Percentiles rank a stretch among this genome's conserved stretches.
These are phyloP conservation scores for Cebidichthys violaceus DNA, from an alignment of 2,113 vertebrate species.

Conservation along the genomic window DNA sequence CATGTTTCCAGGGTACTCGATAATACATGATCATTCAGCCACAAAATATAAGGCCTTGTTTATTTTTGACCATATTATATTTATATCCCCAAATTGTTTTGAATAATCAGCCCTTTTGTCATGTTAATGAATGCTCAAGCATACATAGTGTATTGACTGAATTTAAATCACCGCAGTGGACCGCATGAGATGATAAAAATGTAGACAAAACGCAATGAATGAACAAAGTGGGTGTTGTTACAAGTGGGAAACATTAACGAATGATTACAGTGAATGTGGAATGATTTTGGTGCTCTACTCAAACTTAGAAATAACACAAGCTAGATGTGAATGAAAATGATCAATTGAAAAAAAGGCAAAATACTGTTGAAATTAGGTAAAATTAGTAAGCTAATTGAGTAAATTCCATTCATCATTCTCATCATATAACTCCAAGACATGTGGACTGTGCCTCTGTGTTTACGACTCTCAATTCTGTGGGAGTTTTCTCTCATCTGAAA, in stretches of 20 bases:
- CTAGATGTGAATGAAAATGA: not conserved
- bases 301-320: not conserved
- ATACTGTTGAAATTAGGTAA: not conserved
- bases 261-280: not conserved
- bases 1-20: not conserved
- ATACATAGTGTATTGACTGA: not conserved
- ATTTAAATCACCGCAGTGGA: not conserved
- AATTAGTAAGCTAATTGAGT: not conserved
- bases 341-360: not conserved
- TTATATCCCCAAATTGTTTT: not conserved
- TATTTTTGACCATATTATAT: not conserved
- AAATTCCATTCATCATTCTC: not conserved
- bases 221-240: not conserved
- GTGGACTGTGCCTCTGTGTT: conserved; percentile 1
- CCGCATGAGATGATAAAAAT: not conserved
- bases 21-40: not conserved
- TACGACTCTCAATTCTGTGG: conserved; percentile 19
- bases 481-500: conserved; percentile 59
- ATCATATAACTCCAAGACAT: not conserved
- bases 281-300: not conserved
- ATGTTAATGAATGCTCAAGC: conserved; percentile 2
- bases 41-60: not conserved
- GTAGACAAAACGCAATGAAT: not conserved
- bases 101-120: conserved; percentile 23
- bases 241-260: not conserved